Evolutionary conservation across 1,140 invertebrate species (phyloP), one percentile per base, ranked within the genome.

Genomic region (Centruroides vittatus): DNA sequence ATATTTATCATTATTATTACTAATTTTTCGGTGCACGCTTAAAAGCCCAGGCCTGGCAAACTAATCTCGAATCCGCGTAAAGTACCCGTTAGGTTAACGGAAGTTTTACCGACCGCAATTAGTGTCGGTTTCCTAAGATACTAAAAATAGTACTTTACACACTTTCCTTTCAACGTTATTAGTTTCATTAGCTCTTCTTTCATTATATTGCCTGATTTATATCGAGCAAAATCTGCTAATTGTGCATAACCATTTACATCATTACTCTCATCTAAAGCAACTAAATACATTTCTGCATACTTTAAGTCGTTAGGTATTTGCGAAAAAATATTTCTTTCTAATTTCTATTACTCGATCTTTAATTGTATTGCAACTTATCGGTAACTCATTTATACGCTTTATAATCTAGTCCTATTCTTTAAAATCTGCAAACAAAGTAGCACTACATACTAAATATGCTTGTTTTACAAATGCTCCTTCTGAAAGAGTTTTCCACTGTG

Each of bases 221-320:
- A 41, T 12, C 4, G 57, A 58, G 9, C 57, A 50, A 50, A 58
- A 58, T 35, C n/a, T 58, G 47, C 23, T 35, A 49, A 10, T 50
- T 58, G 7, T 50, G 3, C 47, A 49, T 50, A 58, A 49, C 23
- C 48, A 49, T 58, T 50, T 58, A 58, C 13, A 10, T 34, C 9
- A 58, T 50, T 58, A 35, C 4, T 54, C 52, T 54, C 36, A 41
- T 41, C 36, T 41, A 41, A 41, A 41, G 36, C 36, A 41, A 41
- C 7, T 41, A 7, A 58, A 58, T 58, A 50, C 35, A 58, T 35
- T 58, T 58, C 35, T 58, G 47, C 34, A 58, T 58, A 50, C 5
- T 58, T 58, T 58, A 50, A 50, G 12, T 50, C 57, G 23, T 58
- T 58, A 50, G 46, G 34, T 58, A 50, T 50, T 58, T 58, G 57